phyloP scores from a whole-genome alignment of 2,888 invertebrate genomes.

The Leucozona laternaria region DNA sequence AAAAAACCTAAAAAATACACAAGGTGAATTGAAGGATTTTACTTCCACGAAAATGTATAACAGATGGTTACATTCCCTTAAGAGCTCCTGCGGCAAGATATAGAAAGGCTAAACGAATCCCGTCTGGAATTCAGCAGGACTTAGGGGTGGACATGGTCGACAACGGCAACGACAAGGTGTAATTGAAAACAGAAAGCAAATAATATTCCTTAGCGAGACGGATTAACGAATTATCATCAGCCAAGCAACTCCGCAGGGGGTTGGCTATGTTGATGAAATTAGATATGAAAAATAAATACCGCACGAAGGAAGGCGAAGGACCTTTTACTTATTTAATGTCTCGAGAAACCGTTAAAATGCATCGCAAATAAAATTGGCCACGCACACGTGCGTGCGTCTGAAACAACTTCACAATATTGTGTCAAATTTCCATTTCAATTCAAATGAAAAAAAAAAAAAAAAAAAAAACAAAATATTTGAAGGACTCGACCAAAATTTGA shows the following conservation, averaged over 20 bases:
- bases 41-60: conserved; percentile 58
- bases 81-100: no score
- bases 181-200: conserved; percentile 76
- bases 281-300: conserved; percentile 68
- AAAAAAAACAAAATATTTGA: conserved; percentile 18
- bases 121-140: conserved; percentile 23
- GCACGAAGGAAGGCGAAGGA: background rate
- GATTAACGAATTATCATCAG: conserved; percentile 74
- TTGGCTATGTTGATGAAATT: conserved; percentile 25
- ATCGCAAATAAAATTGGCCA: conserved; percentile 64
- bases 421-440: conserved; percentile 56
- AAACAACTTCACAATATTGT: conserved; percentile 31
- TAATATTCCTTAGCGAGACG: conserved; percentile 68
- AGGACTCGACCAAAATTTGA: conserved; percentile 71
- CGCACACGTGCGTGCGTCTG: conserved; percentile 58
- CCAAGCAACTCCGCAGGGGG: conserved; percentile 26
- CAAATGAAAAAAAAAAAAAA: background rate
- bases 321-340: conserved; percentile 7
- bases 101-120: conserved; percentile 26
- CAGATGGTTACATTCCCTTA: conserved; percentile 67
- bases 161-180: conserved; percentile 55
- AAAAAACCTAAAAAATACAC: background rate
- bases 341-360: conserved; percentile 69
- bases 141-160: conserved; percentile 31
- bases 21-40: conserved; percentile 59